Evolutionary conservation across 2,113 vertebrate species (phyloP), one percentile per base, ranked within the genome.

Genomic region (Oxyruncus cristatus): DNA sequence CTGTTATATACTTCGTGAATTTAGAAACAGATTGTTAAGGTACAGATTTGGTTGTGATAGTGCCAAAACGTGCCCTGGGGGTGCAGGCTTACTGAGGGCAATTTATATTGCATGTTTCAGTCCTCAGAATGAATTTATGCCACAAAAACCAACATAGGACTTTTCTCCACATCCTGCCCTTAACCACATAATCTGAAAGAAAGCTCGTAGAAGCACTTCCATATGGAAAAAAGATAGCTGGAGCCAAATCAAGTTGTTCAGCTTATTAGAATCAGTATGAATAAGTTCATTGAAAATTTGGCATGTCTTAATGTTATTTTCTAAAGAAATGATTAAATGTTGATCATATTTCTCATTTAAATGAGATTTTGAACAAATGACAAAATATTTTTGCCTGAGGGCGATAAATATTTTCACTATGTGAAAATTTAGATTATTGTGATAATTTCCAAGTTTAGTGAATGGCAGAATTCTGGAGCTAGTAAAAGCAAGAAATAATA

Each of bases 221-320:
- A 98, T 98, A 98, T 98, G 98, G 98, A 97, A 97, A 94, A 97
- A 97, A 96, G 96, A 96, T 94, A 97, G 68, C 94, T 98, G 95
- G 97, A 98, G 98, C 98, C 98, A 98, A 98, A 98, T 98, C 97
- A 98, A 98, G 96, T 98, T 98, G 97, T 97, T 98, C 97, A 97
- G 97, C 97, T 97, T 97, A 97, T 98, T 98, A 98, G 97, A 95
- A 95, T 97, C 96, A 95, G 95, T 96, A 98, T 92, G 96, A 98
- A 96, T 96, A 93, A 96, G 96, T 98, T 98, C 76, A 96, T 79
- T 89, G 95, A 97, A 93, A 98, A 98, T 91, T 97, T 98, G 98
- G 97, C 97, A 95, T 86, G 84, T 85, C 71, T 97, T 73, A 83
- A 90, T 75, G 67, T 87, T 93, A 33, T 97, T 96, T 98, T 92